Evolutionary conservation across 2,888 invertebrate genomes (phyloP).

Genomic region (Orchesellides sinensis): DNA sequence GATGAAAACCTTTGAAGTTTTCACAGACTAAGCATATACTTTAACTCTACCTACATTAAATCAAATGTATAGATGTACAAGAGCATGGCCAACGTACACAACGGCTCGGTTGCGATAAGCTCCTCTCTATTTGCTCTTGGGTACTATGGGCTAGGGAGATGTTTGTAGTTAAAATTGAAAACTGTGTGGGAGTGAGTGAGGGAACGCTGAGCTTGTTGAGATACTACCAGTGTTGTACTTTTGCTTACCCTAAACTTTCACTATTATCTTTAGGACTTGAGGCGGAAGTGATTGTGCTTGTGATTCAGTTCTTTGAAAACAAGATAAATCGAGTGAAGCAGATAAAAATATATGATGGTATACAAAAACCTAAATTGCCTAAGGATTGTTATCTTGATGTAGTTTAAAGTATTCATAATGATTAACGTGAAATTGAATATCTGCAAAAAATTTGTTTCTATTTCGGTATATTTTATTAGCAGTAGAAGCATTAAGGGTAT

Average conservation of each 20-base stretch:
- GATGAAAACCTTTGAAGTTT: slow-evolving; percentile 51
- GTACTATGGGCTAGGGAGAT: slow-evolving; percentile 18
- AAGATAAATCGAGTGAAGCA: background rate
- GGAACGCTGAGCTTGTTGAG: background rate
- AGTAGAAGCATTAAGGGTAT: too few relatives aligned
- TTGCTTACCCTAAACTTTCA: slow-evolving; percentile 32
- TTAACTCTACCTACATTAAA: too few relatives aligned
- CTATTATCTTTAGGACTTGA: slow-evolving; percentile 58
- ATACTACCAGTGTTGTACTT: background rate
- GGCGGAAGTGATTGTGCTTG: slow-evolving; percentile 53
- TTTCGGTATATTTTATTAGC: too few relatives aligned
- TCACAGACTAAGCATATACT: background rate
- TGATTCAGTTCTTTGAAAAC: slow-evolving; percentile 25
- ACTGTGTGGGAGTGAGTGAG: background rate
- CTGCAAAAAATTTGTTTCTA: too few relatives aligned
- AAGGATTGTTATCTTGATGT: too few relatives aligned
- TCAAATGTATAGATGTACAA: background rate
- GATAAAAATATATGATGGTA: too few relatives aligned
- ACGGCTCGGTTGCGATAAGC: slow-evolving; percentile 31
- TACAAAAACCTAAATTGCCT: too few relatives aligned
- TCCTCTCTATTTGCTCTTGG: slow-evolving; percentile 46
- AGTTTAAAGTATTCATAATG: too few relatives aligned
- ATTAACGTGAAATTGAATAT: too few relatives aligned
- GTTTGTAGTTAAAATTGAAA: slow-evolving; percentile 40
- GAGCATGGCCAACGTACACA: background rate